Base-by-base conservation (phyloP, 2,113 vertebrate species). In the Murina feae region DNA sequence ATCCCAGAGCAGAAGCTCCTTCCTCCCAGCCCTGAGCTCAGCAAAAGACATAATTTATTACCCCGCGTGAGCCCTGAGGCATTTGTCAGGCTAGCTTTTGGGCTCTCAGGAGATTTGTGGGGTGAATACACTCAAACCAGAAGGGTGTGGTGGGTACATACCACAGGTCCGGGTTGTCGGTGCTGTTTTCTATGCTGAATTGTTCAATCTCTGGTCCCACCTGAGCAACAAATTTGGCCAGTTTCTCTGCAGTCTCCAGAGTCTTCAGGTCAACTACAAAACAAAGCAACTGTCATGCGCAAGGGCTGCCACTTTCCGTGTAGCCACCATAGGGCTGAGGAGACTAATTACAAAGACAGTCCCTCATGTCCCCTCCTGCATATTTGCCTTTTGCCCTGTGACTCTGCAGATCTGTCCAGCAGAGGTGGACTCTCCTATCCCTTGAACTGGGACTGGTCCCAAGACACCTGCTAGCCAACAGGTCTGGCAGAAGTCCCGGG, bases 141-240 rank as follows among this genome's bases (percentile, higher is more conserved):
- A 18, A 58, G 68, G 30, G 32, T 21, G 20, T 4, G 14, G 9
- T 12, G 51, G 39, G 42, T 80, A 97, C 98, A 74, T 97, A 98
- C 98, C 98, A 98, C 1, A 98, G 97, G n/a, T 98, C 98, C 1
- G 98, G 98, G 95, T 98, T 98, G 86, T 98, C 98, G 0, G 96
- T 96, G 30, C 98, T 98, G 95, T 98, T 98, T 92, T 98, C 98
- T 37, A 98, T 98, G 97, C 98, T 98, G 97, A 98, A 98, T 74
- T 98, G 98, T 93, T 98, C 98, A 0, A 98, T 98, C 82, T 98
- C 98, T 16, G 98, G 98, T 81, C 98, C 98, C 93, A 98, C 98
- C 96, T 98, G 98, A 66, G 98, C 98, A 20, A 98, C 98, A 81
- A 98, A 98, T 76, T 95, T 97, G 69, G 98, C 98, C 44, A 98